Base-by-base conservation (phyloP, 2,888 invertebrate species). In the Leptinotarsa juncta region DNA sequence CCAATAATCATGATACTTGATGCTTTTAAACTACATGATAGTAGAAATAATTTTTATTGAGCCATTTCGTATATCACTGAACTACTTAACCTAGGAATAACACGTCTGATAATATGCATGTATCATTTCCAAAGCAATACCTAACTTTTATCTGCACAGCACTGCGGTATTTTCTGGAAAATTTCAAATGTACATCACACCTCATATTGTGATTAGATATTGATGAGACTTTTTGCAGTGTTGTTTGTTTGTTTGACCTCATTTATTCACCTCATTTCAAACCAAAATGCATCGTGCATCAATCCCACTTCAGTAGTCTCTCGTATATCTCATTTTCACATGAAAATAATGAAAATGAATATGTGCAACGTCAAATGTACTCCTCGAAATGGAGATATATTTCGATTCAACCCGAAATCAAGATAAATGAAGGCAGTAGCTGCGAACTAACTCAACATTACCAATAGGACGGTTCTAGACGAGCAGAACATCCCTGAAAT, bases 371-470 rank as follows among this genome's bases (percentile, higher is more conserved):
- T 62, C 62, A 42, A 62, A 62, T 62, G 32, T 62, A 62, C 62
- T 62, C 32, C 18, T 23, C 42, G 62, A n/a, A 62, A 62, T 62
- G 42, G 42, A 42, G 62, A 62, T 62, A 62, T 42, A 62, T 62
- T 42, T 62, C 18, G 42, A 62, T 18, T 62, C 62, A 32, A 10
- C 32, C 42, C 62, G 10, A 42, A 62, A 62, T 62, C 62, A 32
- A 62, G 62, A 62, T 62, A 62, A 62, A 62, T 62, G 62, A 62
- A 62, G 62, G 62, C 62, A 62, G 62, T 16, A n/a, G 62, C n/a
- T 32, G 62, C 42, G 42, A 18, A 62, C 18, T 18, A 42, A 62
- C 42, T 42, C 62, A 62, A 62, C 62, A 62, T 62, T 32, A 16
- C 15, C 62, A 62, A 62, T 62, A 3, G 62, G 3, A 10, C 10